Evolutionary conservation across 2,797 vertebrate genomes (phyloP).

Genomic region (Sandelia bainsii): DNA sequence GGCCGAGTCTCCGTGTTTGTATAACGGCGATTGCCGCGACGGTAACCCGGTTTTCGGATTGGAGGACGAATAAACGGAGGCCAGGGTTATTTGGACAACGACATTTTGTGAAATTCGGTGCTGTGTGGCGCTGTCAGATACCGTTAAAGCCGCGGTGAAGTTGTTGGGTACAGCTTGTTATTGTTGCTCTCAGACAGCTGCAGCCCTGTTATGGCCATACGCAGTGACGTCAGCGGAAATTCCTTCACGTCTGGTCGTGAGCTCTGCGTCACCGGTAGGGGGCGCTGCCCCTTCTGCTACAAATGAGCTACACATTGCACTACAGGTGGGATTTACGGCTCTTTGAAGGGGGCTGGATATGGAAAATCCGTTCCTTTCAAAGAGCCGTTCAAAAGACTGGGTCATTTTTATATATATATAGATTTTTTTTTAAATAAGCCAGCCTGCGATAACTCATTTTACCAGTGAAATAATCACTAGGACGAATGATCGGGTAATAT

Average conservation of each 20-base stretch:
- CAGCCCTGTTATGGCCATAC: conserved; percentile 89
- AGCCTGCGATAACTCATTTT: too few relatives aligned
- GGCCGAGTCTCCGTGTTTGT: conserved; percentile 88
- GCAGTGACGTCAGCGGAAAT: conserved; percentile 93
- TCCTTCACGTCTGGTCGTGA: conserved; percentile 88
- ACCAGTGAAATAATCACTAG: too few relatives aligned
- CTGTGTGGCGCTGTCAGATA: conserved; percentile 52
- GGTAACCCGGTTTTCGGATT: conserved; percentile 86
- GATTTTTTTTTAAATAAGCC: too few relatives aligned
- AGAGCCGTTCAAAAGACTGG: too few relatives aligned
- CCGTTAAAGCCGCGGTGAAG: conserved; percentile 24
- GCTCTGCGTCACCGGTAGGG: conserved; percentile 47
- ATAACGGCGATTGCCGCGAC: conserved; percentile 87
- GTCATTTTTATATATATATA: too few relatives aligned
- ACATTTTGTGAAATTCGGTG: conserved; percentile 79
- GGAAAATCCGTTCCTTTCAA: too few relatives aligned
- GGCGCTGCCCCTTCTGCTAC: conserved; percentile 11
- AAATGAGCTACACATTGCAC: too few relatives aligned
- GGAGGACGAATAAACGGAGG: conserved; percentile 87
- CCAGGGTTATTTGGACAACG: conserved; percentile 85
- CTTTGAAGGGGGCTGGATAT: too few relatives aligned
- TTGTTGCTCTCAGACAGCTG: conserved; percentile 92
- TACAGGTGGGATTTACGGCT: too few relatives aligned
- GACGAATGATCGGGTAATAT: too few relatives aligned
- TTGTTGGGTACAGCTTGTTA: conserved; percentile 78